Conservation (phyloP, 2,797 vertebrate species). For the Cuniculus paca region DNA sequence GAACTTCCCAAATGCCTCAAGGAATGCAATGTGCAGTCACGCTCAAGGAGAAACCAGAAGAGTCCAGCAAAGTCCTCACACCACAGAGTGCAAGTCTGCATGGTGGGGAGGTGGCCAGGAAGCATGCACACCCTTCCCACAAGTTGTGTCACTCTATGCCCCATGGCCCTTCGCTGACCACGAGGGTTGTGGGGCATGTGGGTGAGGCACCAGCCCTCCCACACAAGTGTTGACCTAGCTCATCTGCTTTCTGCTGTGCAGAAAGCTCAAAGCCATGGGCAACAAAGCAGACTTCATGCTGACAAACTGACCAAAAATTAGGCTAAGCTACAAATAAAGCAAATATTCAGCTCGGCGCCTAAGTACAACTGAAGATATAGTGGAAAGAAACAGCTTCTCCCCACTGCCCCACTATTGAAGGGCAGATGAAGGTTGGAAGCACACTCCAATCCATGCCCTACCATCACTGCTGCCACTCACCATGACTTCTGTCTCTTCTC, state of each 20-base stretch:
- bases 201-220: not conserved
- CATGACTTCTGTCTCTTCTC: conserved; percentile 76
- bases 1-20: not conserved
- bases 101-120: not conserved
- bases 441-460: not conserved
- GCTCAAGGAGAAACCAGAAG: not conserved
- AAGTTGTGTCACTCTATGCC: not conserved
- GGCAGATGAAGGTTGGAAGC: conserved; percentile 14
- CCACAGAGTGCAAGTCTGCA: not conserved
- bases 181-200: not conserved
- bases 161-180: not conserved
- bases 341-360: not conserved
- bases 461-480: conserved; percentile 20
- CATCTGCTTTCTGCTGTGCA: not conserved
- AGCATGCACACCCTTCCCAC: not conserved
- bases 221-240: not conserved
- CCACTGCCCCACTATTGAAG: not conserved
- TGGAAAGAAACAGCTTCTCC: not conserved
- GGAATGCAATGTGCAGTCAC: not conserved
- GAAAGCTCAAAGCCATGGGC: not conserved
- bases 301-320: not conserved
- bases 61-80: not conserved
- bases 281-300: not conserved
- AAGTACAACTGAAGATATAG: not conserved
- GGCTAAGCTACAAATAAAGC: not conserved